Base-by-base conservation (phyloP, 2,888 invertebrate genomes). In the Exephanes ischioxanthus region DNA sequence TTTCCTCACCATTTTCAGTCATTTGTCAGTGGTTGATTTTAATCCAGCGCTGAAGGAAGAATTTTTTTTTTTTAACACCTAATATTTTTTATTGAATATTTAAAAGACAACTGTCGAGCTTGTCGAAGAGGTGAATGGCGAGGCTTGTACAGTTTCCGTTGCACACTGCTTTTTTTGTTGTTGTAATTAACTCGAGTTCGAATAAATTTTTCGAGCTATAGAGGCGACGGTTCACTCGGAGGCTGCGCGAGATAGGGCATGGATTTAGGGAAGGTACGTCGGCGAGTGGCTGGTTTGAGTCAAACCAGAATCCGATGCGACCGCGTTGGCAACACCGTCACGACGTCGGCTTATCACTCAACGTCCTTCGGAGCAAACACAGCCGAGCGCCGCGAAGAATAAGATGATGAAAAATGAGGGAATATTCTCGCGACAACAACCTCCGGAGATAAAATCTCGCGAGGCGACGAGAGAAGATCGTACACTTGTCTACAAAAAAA, bases 1-100 rank as follows among this genome's bases (percentile, higher is more conserved):
- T 80, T 72, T 80, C 58, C 72, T 76, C 71, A 19, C 58, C 66
- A 70, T 63, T 79, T 73, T 75, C 48, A 61, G 51, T 58, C 63
- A 63, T 83, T 83, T 75, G 55, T 48, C 55, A 45, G 30, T 14
- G 16, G 30, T 33, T 22, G 5, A 53, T 63, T 22, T 22, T 7
- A 33, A 2, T 11, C 61, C 2, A n/a, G 30, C 26, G 30, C 30
- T 16, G 16, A 4, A 61, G 3, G 16, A 30, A 61, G 14, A 9
- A 55, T 5, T 41, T 72, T 19, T 3, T 1, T 16, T 11, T 76
- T 58, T 37, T 22, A 19, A 30, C 2, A 7, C 48, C 30, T 72
- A 71, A 66, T 75, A 70, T 37, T 51, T 37, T 63, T 70, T 63
- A 83, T 79, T 70, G 16, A 37, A 45, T 41, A 45, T 53, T 73